phyloP scores from a whole-genome alignment of 2,888 invertebrate genomes.

The Acrobasis suavella region DNA sequence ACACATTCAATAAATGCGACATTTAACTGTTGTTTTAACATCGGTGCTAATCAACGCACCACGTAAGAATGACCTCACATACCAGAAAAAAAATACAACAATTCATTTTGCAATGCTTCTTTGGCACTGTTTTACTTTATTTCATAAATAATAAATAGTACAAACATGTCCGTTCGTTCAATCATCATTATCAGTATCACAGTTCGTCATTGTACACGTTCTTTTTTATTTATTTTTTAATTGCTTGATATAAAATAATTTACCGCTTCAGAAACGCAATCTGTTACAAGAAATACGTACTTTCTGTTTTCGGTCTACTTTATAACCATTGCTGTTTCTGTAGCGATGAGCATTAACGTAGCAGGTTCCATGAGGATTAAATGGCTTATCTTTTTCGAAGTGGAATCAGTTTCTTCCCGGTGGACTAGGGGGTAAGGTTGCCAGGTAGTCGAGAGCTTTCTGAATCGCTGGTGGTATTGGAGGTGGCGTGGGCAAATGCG shows the following conservation, averaged over 20 bases:
- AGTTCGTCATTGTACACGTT: constrained; percentile 72
- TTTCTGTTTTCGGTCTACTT: background rate
- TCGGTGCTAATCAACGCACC: constrained; percentile 50
- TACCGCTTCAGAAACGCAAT: constrained; percentile 54
- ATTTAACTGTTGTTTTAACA: constrained; percentile 36
- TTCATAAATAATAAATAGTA: constrained; percentile 60
- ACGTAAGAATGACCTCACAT: constrained; percentile 27
- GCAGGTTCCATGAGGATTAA: constrained; percentile 31
- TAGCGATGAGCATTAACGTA: constrained; percentile 50
- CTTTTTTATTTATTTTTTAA: constrained; percentile 65
- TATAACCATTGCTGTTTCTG: constrained; percentile 43
- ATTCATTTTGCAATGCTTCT: constrained; percentile 71
- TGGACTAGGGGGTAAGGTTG: constrained; percentile 83
- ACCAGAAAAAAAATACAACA: constrained; percentile 32
- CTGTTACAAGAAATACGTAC: constrained; percentile 15
- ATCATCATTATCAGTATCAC: constrained; percentile 66
- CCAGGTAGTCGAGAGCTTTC: constrained; percentile 87
- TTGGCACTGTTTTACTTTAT: constrained; percentile 76
- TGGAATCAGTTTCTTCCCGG: constrained; percentile 49
- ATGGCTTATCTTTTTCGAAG: background rate
- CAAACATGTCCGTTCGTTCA: constrained; percentile 55
- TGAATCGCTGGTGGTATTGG: constrained; percentile 89
- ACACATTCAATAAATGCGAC: constrained; percentile 44
- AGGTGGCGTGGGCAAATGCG: constrained; percentile 89
- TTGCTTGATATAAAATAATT: constrained; percentile 53